Conservation (phyloP, 2,797 vertebrate species). For the Manis pentadactyla region DNA sequence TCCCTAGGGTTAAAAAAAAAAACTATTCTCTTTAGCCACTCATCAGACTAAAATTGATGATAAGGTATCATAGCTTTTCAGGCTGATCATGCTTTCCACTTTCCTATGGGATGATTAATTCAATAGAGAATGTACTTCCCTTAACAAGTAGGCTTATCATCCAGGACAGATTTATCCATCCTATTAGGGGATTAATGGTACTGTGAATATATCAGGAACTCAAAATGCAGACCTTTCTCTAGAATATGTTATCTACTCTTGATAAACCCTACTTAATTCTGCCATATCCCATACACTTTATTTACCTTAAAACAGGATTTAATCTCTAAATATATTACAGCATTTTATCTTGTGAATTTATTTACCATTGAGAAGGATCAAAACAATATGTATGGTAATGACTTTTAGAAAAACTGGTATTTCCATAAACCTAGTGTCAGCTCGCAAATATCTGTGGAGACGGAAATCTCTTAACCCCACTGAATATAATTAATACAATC, state of each 20-base stretch:
- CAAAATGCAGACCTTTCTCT: constrained; percentile 57
- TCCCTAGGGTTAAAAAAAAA: not conserved
- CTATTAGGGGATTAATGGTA: constrained; percentile 75
- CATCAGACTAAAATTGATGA: constrained; percentile 62
- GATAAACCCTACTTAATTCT: constrained; percentile 74
- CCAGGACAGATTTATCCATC: constrained; percentile 73
- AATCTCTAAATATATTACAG: constrained; percentile 64
- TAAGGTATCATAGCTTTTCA: constrained; percentile 71
- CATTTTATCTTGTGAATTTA: constrained; percentile 67
- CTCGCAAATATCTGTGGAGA: constrained; percentile 44
- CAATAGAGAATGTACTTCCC: constrained; percentile 70
- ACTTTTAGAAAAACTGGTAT: constrained; percentile 34
- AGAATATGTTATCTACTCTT: constrained; percentile 72
- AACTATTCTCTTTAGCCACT: constrained; percentile 43
- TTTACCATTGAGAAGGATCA: constrained; percentile 71
- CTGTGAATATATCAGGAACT: constrained; percentile 71
- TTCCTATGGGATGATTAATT: constrained; percentile 76
- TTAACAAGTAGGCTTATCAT: constrained; percentile 80
- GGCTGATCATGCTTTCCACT: constrained; percentile 60
- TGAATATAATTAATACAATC: constrained; percentile 83
- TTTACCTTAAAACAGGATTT: constrained; percentile 69
- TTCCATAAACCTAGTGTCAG: not conserved
- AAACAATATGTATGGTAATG: constrained; percentile 72
- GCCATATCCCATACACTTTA: constrained; percentile 7
- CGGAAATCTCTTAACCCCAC: constrained; percentile 70